Conservation (phyloP, 2,888 invertebrate species). For the Tricholauxania praeusta region DNA sequence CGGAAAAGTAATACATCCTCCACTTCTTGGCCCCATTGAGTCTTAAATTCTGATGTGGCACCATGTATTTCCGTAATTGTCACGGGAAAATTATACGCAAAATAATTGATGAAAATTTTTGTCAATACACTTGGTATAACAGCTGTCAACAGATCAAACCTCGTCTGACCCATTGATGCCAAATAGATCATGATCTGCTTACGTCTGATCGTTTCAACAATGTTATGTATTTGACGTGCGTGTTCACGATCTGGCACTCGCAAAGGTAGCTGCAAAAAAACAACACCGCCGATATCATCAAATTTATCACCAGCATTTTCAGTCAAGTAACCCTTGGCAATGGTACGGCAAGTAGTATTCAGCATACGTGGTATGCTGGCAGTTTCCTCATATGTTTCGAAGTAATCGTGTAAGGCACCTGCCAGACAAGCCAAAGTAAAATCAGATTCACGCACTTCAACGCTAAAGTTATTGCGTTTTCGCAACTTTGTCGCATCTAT, state of each 20-base stretch:
- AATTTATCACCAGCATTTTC: constrained; percentile 58
- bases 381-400: constrained; percentile 53
- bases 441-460: constrained; percentile 61
- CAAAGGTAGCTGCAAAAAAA: constrained; percentile 64
- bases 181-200: constrained; percentile 65
- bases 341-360: constrained; percentile 64
- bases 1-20: constrained; percentile 64
- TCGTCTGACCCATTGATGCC: constrained; percentile 65
- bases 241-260: constrained; percentile 55
- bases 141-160: constrained; percentile 62
- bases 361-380: constrained; percentile 56
- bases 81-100: constrained; percentile 65
- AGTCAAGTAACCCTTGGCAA: constrained; percentile 64
- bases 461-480: constrained; percentile 53
- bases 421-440: constrained; percentile 62
- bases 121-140: constrained; percentile 63
- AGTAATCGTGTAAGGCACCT: constrained; percentile 62
- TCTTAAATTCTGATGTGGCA: constrained; percentile 57
- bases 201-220: constrained; percentile 58
- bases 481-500: constrained; percentile 63
- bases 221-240: constrained; percentile 57
- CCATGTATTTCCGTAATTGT: constrained; percentile 66
- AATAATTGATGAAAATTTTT: constrained; percentile 65
- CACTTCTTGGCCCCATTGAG: constrained; percentile 64
- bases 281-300: constrained; percentile 63